Percentiles rank a stretch among this genome's conserved stretches.
Conservation (phyloP, 2,888 invertebrate genomes). For the Sipha maydis region DNA sequence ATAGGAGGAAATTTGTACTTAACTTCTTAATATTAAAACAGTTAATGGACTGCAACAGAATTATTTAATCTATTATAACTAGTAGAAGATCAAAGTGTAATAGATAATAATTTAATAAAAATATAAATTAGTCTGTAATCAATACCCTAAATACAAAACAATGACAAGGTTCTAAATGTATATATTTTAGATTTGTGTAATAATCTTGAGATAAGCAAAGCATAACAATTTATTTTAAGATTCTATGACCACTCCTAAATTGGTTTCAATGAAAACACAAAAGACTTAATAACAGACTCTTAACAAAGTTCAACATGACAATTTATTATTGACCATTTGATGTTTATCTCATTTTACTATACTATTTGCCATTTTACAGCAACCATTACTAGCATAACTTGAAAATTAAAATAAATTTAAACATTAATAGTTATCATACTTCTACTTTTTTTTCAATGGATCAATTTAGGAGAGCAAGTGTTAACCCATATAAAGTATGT, state of each 20-base stretch:
- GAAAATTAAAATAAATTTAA: neutral
- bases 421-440: neutral
- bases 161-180: slow-evolving; percentile 10
- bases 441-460: slow-evolving; percentile 41
- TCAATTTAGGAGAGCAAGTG: slow-evolving; percentile 48
- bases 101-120: slow-evolving; percentile 39
- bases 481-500: slow-evolving; percentile 55
- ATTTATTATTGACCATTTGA: neutral
- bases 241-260: slow-evolving; percentile 36
- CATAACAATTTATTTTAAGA: slow-evolving; percentile 29
- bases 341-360: neutral
- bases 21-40: slow-evolving; percentile 7
- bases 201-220: slow-evolving; percentile 2
- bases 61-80: slow-evolving; percentile 14
- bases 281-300: slow-evolving; percentile 4
- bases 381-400: neutral
- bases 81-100: slow-evolving; percentile 45
- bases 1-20: neutral
- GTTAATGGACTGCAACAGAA: neutral
- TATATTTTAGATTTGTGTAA: slow-evolving; percentile 3
- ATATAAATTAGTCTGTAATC: slow-evolving; percentile 17
- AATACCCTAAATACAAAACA: neutral
- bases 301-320: neutral
- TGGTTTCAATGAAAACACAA: slow-evolving; percentile 50
- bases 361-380: neutral